These are phyloP conservation scores for Chrysina gloriosa DNA, from an alignment of 2,888 invertebrate genomes.

Conservation along the genomic window DNA sequence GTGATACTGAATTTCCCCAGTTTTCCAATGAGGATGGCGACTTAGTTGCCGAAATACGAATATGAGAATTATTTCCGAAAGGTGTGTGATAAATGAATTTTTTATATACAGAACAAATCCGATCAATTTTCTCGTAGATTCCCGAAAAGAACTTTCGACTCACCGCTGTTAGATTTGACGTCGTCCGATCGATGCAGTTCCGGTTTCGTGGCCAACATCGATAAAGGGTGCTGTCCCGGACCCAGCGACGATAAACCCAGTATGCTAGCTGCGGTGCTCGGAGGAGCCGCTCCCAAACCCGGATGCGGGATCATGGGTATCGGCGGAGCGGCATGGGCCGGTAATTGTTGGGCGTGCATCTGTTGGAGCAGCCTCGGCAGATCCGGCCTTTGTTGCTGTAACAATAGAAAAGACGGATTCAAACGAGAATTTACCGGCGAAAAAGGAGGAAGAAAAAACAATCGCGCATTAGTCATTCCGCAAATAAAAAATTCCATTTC, in stretches of 20 bases:
- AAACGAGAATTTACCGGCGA: neutral
- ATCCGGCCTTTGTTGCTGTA: conserved; percentile 88
- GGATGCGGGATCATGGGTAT: conserved; percentile 78
- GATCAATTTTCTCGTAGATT: neutral
- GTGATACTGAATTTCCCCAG: no score
- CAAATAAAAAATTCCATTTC: no score
- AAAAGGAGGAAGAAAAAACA: neutral
- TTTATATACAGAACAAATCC: no score
- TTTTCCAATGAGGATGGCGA: no score
- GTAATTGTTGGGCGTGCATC: conserved; percentile 92
- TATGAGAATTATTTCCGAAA: no score
- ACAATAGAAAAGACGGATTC: conserved; percentile 51
- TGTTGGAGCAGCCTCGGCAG: conserved; percentile 87
- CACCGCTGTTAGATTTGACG: conserved; percentile 81
- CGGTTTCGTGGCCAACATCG: conserved; percentile 82
- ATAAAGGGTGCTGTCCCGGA: conserved; percentile 79
- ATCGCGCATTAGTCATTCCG: no score
- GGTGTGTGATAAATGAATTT: no score
- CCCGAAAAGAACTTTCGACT: conserved; percentile 59
- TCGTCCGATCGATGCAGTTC: conserved; percentile 82
- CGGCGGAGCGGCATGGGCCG: conserved; percentile 79
- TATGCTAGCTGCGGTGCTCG: conserved; percentile 70
- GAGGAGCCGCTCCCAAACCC: conserved; percentile 69
- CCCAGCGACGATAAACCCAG: conserved; percentile 72
- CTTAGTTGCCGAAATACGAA: no score